A percentile compares a stretch with the other conserved stretches of the same genome.
Conservation (phyloP, 2,888 invertebrate species). For the Busseola fusca region DNA sequence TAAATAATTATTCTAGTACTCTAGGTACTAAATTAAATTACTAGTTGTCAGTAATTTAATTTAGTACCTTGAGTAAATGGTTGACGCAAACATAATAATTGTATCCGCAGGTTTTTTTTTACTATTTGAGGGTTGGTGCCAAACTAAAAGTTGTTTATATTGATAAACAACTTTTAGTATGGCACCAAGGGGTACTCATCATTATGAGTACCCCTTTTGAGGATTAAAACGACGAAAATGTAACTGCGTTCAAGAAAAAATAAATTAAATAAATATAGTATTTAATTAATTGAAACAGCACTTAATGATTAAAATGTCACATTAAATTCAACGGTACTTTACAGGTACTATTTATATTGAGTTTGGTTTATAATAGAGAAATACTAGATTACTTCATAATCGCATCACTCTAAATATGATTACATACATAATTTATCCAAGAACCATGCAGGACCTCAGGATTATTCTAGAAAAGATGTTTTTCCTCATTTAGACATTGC, state of each 20-base stretch:
- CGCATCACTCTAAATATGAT: too few species aligned
- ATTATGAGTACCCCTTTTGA: too few species aligned
- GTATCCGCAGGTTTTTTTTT: neutral
- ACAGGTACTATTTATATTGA: neutral
- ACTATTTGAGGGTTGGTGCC: neutral
- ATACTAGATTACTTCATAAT: neutral
- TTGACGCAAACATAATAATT: neutral
- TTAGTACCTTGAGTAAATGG: too few species aligned
- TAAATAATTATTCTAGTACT: too few species aligned
- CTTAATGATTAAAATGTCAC: neutral
- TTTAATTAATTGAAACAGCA: neutral
- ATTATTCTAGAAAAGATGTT: neutral
- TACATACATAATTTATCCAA: neutral
- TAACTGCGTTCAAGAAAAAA: neutral
- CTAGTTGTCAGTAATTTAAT: too few species aligned
- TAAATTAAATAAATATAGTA: neutral
- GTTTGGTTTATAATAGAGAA: neutral
- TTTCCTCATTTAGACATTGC: constrained; percentile 22
- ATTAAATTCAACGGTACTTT: constrained; percentile 1
- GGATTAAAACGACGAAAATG: neutral
- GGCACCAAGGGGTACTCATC: too few species aligned
- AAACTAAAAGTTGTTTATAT: neutral
- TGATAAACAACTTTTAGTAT: neutral
- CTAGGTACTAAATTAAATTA: too few species aligned
- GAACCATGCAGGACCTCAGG: too few species aligned